phyloP scores from a whole-genome alignment of 2,888 invertebrate species.

The Pandemis corylana region DNA sequence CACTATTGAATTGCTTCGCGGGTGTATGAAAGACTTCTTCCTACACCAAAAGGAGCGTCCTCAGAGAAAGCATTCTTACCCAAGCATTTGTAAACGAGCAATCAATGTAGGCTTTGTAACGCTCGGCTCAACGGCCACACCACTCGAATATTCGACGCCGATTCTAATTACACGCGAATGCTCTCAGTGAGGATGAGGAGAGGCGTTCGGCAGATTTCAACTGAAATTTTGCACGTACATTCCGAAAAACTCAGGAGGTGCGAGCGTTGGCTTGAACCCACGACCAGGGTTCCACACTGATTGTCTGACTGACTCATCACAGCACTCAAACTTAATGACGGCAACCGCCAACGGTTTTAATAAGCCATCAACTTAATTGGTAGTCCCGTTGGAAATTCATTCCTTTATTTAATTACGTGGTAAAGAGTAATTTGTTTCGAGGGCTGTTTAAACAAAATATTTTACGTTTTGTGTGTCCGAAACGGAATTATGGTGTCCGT shows the following conservation, averaged over 20 bases:
- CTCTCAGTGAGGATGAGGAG: no score
- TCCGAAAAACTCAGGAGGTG: background rate
- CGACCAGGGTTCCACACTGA: background rate
- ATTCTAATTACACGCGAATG: background rate
- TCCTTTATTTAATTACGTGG: constrained; percentile 33
- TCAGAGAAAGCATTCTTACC: no score
- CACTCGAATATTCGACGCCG: no score
- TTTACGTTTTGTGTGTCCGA: background rate
- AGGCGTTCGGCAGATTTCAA: no score
- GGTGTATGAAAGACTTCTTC: no score
- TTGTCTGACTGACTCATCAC: constrained; percentile 12
- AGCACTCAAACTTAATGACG: constrained; percentile 11
- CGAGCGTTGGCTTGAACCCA: no score
- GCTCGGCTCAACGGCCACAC: no score
- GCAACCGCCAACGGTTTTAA: constrained; percentile 38
- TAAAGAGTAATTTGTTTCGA: constrained; percentile 32
- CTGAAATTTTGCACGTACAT: no score
- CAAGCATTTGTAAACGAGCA: no score
- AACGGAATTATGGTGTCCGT: background rate
- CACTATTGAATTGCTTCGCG: no score
- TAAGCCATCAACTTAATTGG: constrained; percentile 40
- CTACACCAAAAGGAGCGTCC: no score
- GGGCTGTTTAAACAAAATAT: constrained; percentile 11
- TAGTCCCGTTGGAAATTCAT: constrained; percentile 17
- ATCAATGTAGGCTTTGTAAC: no score